Conservation (phyloP, 1,140 invertebrate genomes). For the Apis mellifera region DNA sequence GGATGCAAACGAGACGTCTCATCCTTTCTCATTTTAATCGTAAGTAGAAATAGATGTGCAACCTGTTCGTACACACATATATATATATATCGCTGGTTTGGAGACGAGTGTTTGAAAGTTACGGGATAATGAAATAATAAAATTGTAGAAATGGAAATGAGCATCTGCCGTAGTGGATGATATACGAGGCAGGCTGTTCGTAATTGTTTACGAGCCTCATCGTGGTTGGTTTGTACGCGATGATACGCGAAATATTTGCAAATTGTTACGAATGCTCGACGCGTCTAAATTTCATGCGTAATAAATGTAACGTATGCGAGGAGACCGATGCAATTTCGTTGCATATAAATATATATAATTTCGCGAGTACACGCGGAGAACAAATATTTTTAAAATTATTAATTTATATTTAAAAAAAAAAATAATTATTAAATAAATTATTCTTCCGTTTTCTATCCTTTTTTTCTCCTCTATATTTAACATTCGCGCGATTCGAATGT, state of each 20-base stretch:
- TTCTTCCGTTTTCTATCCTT: neutral
- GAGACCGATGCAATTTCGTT: neutral
- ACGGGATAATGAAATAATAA: neutral
- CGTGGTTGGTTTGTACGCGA: neutral
- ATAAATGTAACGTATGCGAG: too few relatives aligned
- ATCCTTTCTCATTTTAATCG: too few relatives aligned
- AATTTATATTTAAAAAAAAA: neutral
- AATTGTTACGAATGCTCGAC: neutral
- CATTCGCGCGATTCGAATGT: neutral
- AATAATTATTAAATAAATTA: neutral
- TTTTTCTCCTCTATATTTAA: neutral
- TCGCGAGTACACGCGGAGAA: neutral
- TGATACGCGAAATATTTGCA: conserved; percentile 6
- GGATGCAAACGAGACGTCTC: neutral
- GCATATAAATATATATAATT: neutral
- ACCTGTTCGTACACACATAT: neutral
- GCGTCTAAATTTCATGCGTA: neutral
- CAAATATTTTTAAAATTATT: neutral
- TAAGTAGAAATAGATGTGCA: too few relatives aligned
- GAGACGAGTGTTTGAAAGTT: neutral
- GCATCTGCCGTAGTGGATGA: conserved; percentile 33
- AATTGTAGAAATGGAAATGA: conserved; percentile 22
- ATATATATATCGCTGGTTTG: neutral
- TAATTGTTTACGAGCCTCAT: neutral
- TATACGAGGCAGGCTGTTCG: conserved; percentile 22